phyloP scores from a whole-genome alignment of 2,888 invertebrate genomes.

The Timema podura region DNA sequence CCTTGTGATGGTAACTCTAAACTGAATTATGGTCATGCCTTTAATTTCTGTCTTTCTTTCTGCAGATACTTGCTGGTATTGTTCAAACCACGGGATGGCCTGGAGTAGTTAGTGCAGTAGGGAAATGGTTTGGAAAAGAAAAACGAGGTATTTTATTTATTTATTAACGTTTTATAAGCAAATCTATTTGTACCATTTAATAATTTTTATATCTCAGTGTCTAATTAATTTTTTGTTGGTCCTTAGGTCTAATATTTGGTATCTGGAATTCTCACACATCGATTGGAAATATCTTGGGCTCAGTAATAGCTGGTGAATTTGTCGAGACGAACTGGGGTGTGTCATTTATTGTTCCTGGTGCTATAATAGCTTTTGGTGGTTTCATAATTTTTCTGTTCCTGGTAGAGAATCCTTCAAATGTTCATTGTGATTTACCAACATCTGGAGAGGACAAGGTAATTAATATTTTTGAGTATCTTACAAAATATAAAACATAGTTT shows the following conservation, averaged over 20 bases:
- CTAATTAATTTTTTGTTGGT: conserved; percentile 5
- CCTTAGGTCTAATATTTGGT: conserved; percentile 76
- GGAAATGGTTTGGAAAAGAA: conserved; percentile 95
- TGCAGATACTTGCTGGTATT: conserved; percentile 73
- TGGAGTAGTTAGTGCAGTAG: conserved; percentile 86
- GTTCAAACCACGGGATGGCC: conserved; percentile 96
- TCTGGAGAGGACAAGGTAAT: too few species aligned
- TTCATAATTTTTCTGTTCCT: conserved; percentile 77
- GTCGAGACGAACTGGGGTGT: conserved; percentile 86
- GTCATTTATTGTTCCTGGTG: conserved; percentile 88
- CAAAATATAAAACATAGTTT: too few species aligned
- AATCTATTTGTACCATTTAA: not conserved
- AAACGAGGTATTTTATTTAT: conserved; percentile 60
- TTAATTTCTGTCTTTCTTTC: conserved; percentile 23
- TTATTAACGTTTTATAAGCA: not conserved
- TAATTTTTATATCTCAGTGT: not conserved
- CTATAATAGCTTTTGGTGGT: conserved; percentile 69
- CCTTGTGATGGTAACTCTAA: too few species aligned
- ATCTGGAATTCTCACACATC: conserved; percentile 98
- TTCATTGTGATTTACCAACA: conserved; percentile 51
- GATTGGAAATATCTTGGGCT: conserved; percentile 90
- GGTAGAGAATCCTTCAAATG: conserved; percentile 74
- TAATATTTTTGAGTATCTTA: too few species aligned
- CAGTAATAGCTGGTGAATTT: conserved; percentile 81
- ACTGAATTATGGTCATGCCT: too few species aligned